Evolutionary conservation across 2,888 invertebrate genomes (phyloP).

Genomic region (Chymomyza caudatula): DNA sequence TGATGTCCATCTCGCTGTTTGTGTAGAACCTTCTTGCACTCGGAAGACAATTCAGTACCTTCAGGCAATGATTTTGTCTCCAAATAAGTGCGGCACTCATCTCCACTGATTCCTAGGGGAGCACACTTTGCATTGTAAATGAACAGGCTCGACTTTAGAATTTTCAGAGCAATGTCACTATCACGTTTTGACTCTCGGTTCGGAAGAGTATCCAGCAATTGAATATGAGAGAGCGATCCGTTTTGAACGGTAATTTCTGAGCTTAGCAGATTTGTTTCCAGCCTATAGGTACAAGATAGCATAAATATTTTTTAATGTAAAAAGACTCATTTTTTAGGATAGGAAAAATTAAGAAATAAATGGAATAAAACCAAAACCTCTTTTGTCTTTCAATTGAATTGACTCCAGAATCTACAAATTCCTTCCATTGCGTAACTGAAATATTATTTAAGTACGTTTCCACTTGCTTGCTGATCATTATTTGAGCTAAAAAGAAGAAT

Average conservation of each 20-base stretch:
- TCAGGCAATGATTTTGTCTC: conserved; percentile 79
- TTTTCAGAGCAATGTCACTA: conserved; percentile 69
- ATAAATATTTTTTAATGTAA: neutral
- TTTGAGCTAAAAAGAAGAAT: conserved; percentile 24
- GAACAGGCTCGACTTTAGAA: conserved; percentile 72
- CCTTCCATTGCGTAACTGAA: conserved; percentile 42
- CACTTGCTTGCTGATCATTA: conserved; percentile 25
- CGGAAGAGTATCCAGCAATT: conserved; percentile 73
- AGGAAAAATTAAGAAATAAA: neutral
- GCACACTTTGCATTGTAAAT: conserved; percentile 71
- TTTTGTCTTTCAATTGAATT: conserved; percentile 54
- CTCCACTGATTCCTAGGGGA: conserved; percentile 74
- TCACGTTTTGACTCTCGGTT: conserved; percentile 62
- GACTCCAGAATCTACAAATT: conserved; percentile 44
- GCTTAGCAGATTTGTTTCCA: conserved; percentile 67
- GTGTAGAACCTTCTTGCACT: conserved; percentile 78
- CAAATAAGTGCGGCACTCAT: conserved; percentile 83
- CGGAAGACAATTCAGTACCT: conserved; percentile 79
- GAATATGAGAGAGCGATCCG: conserved; percentile 74
- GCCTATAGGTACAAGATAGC: conserved; percentile 39
- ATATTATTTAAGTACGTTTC: conserved; percentile 34
- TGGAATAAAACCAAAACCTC: conserved; percentile 34
- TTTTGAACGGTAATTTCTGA: conserved; percentile 70
- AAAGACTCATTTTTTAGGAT: neutral
- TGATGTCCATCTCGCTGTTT: conserved; percentile 74